These are phyloP conservation scores for Sceloporus undulatus DNA, from an alignment of 2,113 vertebrate genomes.

Conservation along the genomic window DNA sequence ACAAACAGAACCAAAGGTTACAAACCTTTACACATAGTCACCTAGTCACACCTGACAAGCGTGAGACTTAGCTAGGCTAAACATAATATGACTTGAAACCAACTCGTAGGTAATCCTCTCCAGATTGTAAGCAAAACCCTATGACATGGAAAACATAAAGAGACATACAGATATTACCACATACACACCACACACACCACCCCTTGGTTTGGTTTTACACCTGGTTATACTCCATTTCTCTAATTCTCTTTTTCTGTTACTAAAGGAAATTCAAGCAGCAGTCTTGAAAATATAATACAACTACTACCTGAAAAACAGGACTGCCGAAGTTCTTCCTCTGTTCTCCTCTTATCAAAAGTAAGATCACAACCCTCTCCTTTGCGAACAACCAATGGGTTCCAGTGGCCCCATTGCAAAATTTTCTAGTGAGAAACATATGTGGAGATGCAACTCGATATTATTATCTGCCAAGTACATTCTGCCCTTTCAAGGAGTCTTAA, in stretches of 20 bases:
- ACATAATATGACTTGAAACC: neutral
- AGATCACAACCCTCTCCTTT: slow-evolving; percentile 77
- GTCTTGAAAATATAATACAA: neutral
- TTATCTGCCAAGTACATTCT: slow-evolving; percentile 84
- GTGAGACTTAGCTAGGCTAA: neutral
- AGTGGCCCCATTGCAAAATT: slow-evolving; percentile 86
- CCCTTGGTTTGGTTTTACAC: no score
- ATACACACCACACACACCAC: no score
- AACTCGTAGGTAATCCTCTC: neutral
- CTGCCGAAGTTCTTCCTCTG: slow-evolving; percentile 87
- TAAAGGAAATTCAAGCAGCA: neutral
- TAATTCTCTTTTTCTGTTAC: neutral
- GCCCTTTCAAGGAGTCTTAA: slow-evolving; percentile 76
- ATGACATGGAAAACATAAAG: neutral
- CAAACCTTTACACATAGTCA: neutral
- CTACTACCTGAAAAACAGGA: slow-evolving; percentile 87
- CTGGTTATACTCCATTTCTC: neutral
- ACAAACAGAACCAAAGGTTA: neutral
- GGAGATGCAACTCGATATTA: slow-evolving; percentile 86
- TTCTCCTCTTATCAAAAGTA: slow-evolving; percentile 88
- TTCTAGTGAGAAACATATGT: slow-evolving; percentile 86
- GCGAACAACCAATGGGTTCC: slow-evolving; percentile 75
- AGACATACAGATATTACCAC: neutral
- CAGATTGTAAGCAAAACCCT: neutral
- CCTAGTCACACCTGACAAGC: neutral